A percentile compares a stretch with the other conserved stretches of the same genome.
Conservation (phyloP, 2,797 vertebrate genomes). For the Gambelia wislizenii region DNA sequence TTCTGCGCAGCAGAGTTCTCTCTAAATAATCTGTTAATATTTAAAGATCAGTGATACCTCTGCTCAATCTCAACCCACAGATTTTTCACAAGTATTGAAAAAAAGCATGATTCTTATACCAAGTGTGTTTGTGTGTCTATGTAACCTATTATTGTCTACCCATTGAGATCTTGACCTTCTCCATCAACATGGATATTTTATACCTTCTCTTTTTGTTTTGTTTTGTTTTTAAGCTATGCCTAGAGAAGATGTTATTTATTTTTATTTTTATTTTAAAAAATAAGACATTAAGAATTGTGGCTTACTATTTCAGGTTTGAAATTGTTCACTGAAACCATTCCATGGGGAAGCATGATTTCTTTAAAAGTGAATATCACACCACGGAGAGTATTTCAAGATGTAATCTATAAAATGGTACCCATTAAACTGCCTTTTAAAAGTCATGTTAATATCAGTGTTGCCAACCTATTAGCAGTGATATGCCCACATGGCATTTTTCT, state of each 20-base stretch:
- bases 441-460: conserved; percentile 50
- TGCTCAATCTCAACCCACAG: not conserved
- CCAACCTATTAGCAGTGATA: conserved; percentile 15
- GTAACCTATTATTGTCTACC: not conserved
- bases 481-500: conserved; percentile 46
- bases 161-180: not conserved
- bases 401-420: not conserved
- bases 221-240: not conserved
- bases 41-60: not conserved
- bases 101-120: not conserved
- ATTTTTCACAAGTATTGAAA: not conserved
- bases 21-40: not conserved
- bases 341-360: not conserved
- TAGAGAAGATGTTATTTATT: not conserved
- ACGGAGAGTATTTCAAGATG: not conserved
- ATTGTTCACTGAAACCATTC: not conserved
- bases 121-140: not conserved
- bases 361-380: not conserved
- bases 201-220: not conserved
- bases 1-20: not conserved
- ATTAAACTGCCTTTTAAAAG: conserved; percentile 42
- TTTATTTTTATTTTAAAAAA: too few relatives aligned
- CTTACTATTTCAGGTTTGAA: not conserved
- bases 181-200: not conserved
- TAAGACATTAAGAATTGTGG: not conserved